Percentiles rank a stretch among this genome's conserved stretches.
Evolutionary conservation across 1,140 invertebrate species (phyloP).

Genomic region (Globodera rostochiensis): DNA sequence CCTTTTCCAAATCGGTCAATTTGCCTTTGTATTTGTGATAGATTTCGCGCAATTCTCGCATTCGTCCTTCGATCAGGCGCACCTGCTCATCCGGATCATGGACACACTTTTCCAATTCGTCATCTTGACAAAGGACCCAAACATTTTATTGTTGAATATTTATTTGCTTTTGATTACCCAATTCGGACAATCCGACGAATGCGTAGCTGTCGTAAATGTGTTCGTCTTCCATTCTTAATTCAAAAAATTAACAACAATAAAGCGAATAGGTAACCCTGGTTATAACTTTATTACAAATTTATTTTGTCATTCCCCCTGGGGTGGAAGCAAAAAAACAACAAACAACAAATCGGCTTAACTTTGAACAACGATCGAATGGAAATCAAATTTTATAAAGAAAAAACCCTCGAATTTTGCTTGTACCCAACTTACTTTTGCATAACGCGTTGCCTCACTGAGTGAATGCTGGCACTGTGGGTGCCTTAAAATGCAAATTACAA

Average conservation of each 20-base stretch:
- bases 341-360: too few relatives aligned
- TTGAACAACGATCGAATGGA: too few relatives aligned
- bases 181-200: conserved; percentile 41
- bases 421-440: not conserved
- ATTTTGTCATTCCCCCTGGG: too few relatives aligned
- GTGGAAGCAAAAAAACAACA: too few relatives aligned
- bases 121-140: conserved; percentile 14
- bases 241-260: conserved; percentile 4
- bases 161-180: conserved; percentile 15
- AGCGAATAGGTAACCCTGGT: conserved; percentile 15
- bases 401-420: not conserved
- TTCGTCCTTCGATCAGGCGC: conserved; percentile 20
- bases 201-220: conserved; percentile 39
- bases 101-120: conserved; percentile 4
- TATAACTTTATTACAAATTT: too few relatives aligned
- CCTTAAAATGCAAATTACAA: conserved; percentile 14
- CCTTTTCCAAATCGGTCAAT: conserved; percentile 17
- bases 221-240: conserved; percentile 41
- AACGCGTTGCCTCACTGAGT: conserved; percentile 9
- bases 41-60: conserved; percentile 23
- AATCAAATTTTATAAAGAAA: too few relatives aligned
- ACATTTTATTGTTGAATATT: conserved; percentile 6
- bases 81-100: conserved; percentile 26
- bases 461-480: conserved; percentile 11
- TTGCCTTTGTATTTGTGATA: conserved; percentile 19